A percentile compares a stretch with the other conserved stretches of the same genome.
Conservation (phyloP, 2,113 vertebrate species). For the Neogale vison region DNA sequence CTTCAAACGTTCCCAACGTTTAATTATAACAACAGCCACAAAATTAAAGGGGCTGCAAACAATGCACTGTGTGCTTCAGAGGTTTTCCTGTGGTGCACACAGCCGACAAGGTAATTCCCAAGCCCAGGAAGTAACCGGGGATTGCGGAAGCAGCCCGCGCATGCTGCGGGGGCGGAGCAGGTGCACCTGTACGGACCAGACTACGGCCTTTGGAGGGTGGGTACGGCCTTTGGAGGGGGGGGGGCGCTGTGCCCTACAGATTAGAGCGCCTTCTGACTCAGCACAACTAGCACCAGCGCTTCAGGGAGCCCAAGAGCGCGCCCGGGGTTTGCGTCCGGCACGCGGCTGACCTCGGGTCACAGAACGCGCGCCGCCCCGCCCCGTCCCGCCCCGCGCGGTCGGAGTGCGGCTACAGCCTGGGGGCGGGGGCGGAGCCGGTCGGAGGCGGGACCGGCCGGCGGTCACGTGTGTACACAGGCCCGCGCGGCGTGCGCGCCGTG, state of each 20-base stretch:
- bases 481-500: constrained; percentile 61
- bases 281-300: neutral
- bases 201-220: neutral
- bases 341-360: neutral
- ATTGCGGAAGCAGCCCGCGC: neutral
- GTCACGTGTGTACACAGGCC: constrained; percentile 79
- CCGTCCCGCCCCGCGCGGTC: neutral
- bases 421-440: neutral
- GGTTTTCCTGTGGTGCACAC: neutral
- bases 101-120: neutral
- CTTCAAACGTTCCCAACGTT: neutral
- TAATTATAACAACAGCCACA: neutral
- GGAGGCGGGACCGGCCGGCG: neutral
- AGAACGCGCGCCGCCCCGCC: fast-evolving
- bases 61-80: neutral
- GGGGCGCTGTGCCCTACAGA: neutral
- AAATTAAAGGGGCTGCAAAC: neutral
- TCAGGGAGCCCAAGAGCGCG: neutral
- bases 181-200: neutral
- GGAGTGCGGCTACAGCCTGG: neutral
- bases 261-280: constrained; percentile 65
- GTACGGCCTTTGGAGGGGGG: neutral
- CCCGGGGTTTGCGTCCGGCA: neutral
- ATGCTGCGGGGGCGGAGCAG: neutral
- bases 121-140: neutral